Percentiles rank a stretch among this genome's conserved stretches.
These are phyloP conservation scores for Chrysopilus asiliformis DNA, from an alignment of 2,888 invertebrate species.

Conservation along the genomic window DNA sequence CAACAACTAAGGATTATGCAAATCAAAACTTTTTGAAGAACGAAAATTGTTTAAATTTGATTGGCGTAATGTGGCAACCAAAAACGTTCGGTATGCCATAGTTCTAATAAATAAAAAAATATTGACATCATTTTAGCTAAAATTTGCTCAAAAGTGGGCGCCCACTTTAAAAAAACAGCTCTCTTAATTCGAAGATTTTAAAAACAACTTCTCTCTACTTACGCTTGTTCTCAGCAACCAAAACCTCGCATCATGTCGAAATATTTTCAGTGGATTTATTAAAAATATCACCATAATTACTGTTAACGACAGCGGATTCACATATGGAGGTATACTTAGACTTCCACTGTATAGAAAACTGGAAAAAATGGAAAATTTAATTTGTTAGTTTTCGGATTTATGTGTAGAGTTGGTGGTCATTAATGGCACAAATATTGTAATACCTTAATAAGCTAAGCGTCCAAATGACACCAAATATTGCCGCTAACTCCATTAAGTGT, in stretches of 20 bases:
- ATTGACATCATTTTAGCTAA: too few relatives aligned
- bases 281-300: slow-evolving; percentile 73
- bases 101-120: too few relatives aligned
- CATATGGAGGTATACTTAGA: slow-evolving; percentile 80
- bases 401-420: too few relatives aligned
- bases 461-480: slow-evolving; percentile 91
- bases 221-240: slow-evolving; percentile 86
- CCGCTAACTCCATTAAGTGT: slow-evolving; percentile 86
- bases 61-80: too few relatives aligned
- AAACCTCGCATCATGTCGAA: slow-evolving; percentile 84
- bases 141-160: too few relatives aligned
- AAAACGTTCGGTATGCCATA: too few relatives aligned
- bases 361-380: not conserved
- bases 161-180: not conserved
- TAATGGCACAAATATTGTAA: too few relatives aligned
- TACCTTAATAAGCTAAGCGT: slow-evolving; percentile 69
- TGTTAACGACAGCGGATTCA: slow-evolving; percentile 77
- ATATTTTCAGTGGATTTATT: slow-evolving; percentile 82
- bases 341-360: slow-evolving; percentile 51
- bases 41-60: too few relatives aligned
- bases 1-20: too few relatives aligned
- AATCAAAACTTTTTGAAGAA: too few relatives aligned
- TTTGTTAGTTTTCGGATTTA: too few relatives aligned
- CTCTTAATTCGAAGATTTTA: not conserved
- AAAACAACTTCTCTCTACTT: too few relatives aligned